Conservation (phyloP, 2,113 vertebrate genomes). For the Bos javanicus region DNA sequence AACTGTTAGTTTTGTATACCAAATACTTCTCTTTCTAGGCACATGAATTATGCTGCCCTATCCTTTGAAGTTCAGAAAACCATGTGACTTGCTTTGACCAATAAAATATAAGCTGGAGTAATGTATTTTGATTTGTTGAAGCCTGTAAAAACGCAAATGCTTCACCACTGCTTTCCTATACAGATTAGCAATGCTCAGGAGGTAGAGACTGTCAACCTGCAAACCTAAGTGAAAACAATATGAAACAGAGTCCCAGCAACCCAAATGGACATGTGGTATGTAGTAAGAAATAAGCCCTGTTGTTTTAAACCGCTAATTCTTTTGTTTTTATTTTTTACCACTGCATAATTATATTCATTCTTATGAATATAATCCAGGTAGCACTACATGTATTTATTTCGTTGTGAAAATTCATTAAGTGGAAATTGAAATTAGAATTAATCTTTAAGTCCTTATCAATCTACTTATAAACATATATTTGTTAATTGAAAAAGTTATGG, state of each 20-base stretch:
- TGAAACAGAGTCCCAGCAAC: background rate
- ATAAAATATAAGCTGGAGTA: background rate
- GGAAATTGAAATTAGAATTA: background rate
- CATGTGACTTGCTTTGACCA: background rate
- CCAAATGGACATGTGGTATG: background rate
- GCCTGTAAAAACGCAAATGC: background rate
- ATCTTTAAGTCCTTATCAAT: background rate
- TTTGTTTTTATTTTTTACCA: background rate
- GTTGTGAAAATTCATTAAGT: background rate
- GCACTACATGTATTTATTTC: background rate
- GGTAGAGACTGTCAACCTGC: no score
- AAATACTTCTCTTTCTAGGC: background rate
- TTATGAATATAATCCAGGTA: background rate
- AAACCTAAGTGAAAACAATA: background rate
- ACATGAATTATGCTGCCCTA: background rate
- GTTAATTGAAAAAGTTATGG: background rate
- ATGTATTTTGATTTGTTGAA: background rate
- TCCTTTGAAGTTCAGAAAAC: background rate
- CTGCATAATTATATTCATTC: background rate
- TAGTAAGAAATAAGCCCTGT: background rate
- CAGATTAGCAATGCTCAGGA: background rate
- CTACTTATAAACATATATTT: slow-evolving; percentile 16
- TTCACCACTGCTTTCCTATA: background rate
- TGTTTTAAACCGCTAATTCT: background rate
- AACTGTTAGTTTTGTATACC: background rate